These are phyloP conservation scores for Stenurella melanura DNA, from an alignment of 2,888 invertebrate genomes.

Conservation along the genomic window DNA sequence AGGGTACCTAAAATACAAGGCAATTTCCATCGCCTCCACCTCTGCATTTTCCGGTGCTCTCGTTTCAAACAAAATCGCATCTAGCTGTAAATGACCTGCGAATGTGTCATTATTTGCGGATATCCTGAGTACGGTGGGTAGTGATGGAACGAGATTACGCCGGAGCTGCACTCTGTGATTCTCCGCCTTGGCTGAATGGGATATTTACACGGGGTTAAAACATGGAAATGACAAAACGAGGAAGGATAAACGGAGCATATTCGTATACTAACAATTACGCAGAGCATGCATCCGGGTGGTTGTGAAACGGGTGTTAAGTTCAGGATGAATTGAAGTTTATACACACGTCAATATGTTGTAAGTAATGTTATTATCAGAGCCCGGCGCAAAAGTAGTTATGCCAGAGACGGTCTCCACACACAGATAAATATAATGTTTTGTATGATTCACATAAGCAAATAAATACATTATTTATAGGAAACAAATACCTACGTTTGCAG, in stretches of 20 bases:
- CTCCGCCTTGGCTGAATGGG: not conserved
- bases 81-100: constrained; percentile 8
- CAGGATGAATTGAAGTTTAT: not conserved
- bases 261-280: not conserved
- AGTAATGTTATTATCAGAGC: too few species aligned
- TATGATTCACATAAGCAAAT: too few species aligned
- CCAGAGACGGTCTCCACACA: too few species aligned
- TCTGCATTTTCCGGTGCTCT: not conserved
- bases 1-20: not conserved
- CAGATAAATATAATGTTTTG: too few species aligned
- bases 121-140: constrained; percentile 17
- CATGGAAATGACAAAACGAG: not conserved
- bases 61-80: constrained; percentile 9
- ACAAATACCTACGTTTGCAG: too few species aligned
- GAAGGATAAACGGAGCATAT: not conserved
- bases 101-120: constrained; percentile 25
- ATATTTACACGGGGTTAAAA: not conserved
- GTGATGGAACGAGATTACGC: constrained; percentile 18
- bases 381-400: too few species aligned
- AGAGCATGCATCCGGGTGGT: not conserved
- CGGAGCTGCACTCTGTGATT: constrained; percentile 25
- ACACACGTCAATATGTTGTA: too few species aligned
- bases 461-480: too few species aligned
- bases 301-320: not conserved
- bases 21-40: not conserved